phyloP scores from a whole-genome alignment of 1,140 invertebrate genomes.

The Rhopalosiphum maidis region DNA sequence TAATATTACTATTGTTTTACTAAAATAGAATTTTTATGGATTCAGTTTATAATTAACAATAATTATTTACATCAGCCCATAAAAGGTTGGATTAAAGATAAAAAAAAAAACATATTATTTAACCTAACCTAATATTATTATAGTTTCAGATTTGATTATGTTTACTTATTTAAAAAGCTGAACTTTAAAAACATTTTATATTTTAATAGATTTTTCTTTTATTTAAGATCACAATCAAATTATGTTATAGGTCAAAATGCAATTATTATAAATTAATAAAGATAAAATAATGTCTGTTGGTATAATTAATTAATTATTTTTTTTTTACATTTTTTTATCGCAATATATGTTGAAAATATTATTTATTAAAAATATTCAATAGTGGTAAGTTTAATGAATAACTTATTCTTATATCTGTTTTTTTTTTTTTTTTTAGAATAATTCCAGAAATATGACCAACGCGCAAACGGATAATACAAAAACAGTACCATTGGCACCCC shows the following conservation, averaged over 20 bases:
- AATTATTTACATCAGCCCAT: not conserved
- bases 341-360: not conserved
- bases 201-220: not conserved
- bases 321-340: not conserved
- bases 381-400: not conserved
- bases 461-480: not conserved
- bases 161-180: not conserved
- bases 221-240: not conserved
- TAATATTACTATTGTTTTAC: not conserved
- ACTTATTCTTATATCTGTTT: not conserved
- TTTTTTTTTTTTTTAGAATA: not conserved
- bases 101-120: not conserved
- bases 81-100: not conserved
- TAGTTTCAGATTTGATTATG: not conserved
- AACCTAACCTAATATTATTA: not conserved
- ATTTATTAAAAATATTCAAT: not conserved
- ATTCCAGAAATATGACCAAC: not conserved
- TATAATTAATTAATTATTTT: not conserved
- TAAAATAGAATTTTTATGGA: not conserved
- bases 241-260: not conserved
- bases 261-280: not conserved
- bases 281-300: not conserved
- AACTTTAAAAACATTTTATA: slow-evolving; percentile 14
- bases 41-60: not conserved
- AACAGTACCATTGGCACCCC: slow-evolving; percentile 4